Percentiles rank a stretch among this genome's conserved stretches.
Conservation (phyloP, 2,888 invertebrate genomes). For the Scaptodrosophila latifasciaeformis region DNA sequence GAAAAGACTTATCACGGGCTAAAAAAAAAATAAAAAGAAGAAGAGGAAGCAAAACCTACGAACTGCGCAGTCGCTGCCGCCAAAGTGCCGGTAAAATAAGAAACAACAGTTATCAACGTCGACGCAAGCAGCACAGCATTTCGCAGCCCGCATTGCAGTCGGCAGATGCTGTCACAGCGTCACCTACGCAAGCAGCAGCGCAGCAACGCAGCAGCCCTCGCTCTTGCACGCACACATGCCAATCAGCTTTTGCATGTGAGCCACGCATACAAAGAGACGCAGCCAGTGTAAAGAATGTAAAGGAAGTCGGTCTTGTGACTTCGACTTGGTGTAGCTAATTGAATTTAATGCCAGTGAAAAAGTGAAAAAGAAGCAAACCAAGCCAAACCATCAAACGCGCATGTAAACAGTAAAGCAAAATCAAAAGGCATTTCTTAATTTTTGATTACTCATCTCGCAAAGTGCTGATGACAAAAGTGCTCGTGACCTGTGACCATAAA, state of each 20-base stretch:
- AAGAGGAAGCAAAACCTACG: not conserved
- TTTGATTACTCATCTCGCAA: too few relatives aligned
- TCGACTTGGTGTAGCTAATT: conserved; percentile 57
- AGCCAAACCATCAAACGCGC: conserved; percentile 6
- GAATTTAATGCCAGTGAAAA: conserved; percentile 49
- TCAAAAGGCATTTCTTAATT: too few relatives aligned
- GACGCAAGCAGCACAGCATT: not conserved
- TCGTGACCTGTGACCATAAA: too few relatives aligned
- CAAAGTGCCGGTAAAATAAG: conserved; percentile 10
- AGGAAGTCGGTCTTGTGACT: conserved; percentile 61
- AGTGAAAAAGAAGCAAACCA: conserved; percentile 25
- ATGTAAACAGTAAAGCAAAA: not conserved
- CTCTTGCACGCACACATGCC: not conserved
- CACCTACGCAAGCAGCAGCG: conserved; percentile 13
- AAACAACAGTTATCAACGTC: conserved; percentile 20
- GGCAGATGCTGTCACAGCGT: too few relatives aligned
- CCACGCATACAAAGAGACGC: not conserved
- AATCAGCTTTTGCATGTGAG: conserved; percentile 21
- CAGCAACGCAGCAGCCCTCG: conserved; percentile 12
- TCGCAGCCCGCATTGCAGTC: too few relatives aligned
- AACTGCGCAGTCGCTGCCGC: conserved; percentile 16
- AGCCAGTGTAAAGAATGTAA: conserved; percentile 25
- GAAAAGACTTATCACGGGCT: too few relatives aligned
- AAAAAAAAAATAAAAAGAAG: too few relatives aligned
- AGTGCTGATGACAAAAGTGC: too few relatives aligned